phyloP scores from a whole-genome alignment of 1,140 invertebrate species.

The Apis florea region DNA sequence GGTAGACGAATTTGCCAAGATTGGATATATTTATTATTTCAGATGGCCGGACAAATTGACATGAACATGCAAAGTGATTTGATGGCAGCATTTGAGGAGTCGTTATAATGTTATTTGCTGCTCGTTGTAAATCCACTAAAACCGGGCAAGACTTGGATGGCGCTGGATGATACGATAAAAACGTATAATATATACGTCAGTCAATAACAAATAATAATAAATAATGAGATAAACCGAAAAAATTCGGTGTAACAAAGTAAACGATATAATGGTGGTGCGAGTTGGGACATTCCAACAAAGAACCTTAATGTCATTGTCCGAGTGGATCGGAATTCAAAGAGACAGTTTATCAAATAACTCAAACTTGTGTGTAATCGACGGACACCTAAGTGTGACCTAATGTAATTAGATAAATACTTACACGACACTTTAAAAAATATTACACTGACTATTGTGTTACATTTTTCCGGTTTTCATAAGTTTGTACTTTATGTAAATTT shows the following conservation, averaged over 20 bases:
- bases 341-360: conserved; percentile 46
- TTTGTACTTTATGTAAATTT: conserved; percentile 80
- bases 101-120: conserved; percentile 84
- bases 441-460: conserved; percentile 75
- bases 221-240: conserved; percentile 32
- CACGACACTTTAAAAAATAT: conserved; percentile 65
- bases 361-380: conserved; percentile 67
- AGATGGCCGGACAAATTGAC: conserved; percentile 97
- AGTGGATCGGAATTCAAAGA: conserved; percentile 22
- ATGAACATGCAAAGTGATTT: conserved; percentile 99
- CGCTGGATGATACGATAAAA: conserved; percentile 58
- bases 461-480: conserved; percentile 78
- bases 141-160: conserved; percentile 67
- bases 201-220: conserved; percentile 45
- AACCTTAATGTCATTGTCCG: conserved; percentile 32
- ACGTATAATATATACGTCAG: conserved; percentile 55
- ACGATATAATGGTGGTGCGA: conserved; percentile 50
- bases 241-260: conserved; percentile 16
- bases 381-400: conserved; percentile 74
- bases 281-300: conserved; percentile 67
- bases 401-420: conserved; percentile 76
- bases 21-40: conserved; percentile 80
- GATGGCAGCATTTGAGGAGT: conserved; percentile 98
- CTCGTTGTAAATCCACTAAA: conserved; percentile 64
- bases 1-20: conserved; percentile 61